These are phyloP conservation scores for Rhopalosiphum nymphaeae DNA, from an alignment of 2,888 invertebrate genomes.

Conservation along the genomic window DNA sequence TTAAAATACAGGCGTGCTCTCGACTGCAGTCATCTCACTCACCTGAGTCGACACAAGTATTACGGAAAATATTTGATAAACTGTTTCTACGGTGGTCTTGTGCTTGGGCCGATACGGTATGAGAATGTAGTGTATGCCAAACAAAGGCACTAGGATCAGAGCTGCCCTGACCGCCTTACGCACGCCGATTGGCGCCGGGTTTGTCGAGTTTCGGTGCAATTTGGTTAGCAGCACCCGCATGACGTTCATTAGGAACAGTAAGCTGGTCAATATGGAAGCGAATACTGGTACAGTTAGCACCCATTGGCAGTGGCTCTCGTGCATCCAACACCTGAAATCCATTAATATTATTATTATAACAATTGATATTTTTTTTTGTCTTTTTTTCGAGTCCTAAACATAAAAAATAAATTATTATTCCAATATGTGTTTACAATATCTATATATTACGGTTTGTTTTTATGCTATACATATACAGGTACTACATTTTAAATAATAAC, in stretches of 20 bases:
- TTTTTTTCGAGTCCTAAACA: background rate
- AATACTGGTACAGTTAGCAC: constrained; percentile 85
- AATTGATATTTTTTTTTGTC: background rate
- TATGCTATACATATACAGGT: background rate
- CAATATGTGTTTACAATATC: background rate
- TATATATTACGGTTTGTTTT: background rate
- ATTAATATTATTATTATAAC: background rate
- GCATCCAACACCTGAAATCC: constrained; percentile 80
- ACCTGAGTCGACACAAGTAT: constrained; percentile 90
- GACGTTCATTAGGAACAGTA: constrained; percentile 89
- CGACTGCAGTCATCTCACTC: constrained; percentile 68
- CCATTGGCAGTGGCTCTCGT: constrained; percentile 77
- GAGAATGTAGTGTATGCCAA: constrained; percentile 91
- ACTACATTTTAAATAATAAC: background rate
- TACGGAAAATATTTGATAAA: constrained; percentile 88
- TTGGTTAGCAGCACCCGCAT: constrained; percentile 88
- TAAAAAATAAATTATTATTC: background rate
- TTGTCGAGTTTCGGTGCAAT: constrained; percentile 77
- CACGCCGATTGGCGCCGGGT: constrained; percentile 72
- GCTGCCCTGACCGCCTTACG: constrained; percentile 84
- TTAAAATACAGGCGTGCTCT: background rate
- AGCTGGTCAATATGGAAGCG: constrained; percentile 83
- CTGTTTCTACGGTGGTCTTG: constrained; percentile 79
- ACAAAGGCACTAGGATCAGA: constrained; percentile 87
- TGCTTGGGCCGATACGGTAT: constrained; percentile 84